phyloP scores from a whole-genome alignment of 2,797 vertebrate genomes.

The Sebastes jordani region DNA sequence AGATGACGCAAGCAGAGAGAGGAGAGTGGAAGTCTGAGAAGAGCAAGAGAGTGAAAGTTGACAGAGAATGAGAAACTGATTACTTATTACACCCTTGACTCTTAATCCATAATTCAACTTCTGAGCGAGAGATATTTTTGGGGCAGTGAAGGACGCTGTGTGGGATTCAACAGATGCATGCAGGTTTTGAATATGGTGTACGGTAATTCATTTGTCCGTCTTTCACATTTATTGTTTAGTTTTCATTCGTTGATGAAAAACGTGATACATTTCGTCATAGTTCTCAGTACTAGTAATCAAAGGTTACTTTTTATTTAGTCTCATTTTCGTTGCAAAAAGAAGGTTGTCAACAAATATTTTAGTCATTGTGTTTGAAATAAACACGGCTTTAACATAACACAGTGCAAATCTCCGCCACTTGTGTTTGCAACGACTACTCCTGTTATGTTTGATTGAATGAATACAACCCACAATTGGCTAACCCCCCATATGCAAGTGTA shows the following conservation, averaged over 20 bases:
- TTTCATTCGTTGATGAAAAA: background rate
- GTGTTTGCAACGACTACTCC: too few relatives aligned
- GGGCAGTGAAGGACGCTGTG: background rate
- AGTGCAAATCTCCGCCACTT: too few relatives aligned
- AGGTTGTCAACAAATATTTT: background rate
- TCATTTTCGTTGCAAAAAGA: background rate
- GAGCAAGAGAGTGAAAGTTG: slow-evolving; percentile 46
- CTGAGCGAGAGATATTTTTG: background rate
- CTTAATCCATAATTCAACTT: background rate
- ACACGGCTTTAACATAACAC: background rate
- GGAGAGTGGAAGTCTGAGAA: slow-evolving; percentile 20
- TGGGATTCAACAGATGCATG: background rate
- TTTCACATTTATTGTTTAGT: background rate
- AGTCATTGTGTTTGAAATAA: background rate
- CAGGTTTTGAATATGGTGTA: background rate
- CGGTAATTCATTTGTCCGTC: background rate
- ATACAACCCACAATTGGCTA: too few relatives aligned
- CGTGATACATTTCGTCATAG: background rate
- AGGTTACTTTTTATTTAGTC: background rate
- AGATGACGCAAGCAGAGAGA: slow-evolving; percentile 24
- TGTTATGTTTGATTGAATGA: too few relatives aligned
- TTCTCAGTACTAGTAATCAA: background rate
- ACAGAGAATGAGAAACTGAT: slow-evolving; percentile 60
- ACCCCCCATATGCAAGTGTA: too few relatives aligned
- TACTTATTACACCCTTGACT: slow-evolving; percentile 2